Evolutionary conservation across 2,797 vertebrate species (phyloP), one percentile per base, ranked within the genome.

Genomic region (Labeo calbasu): DNA sequence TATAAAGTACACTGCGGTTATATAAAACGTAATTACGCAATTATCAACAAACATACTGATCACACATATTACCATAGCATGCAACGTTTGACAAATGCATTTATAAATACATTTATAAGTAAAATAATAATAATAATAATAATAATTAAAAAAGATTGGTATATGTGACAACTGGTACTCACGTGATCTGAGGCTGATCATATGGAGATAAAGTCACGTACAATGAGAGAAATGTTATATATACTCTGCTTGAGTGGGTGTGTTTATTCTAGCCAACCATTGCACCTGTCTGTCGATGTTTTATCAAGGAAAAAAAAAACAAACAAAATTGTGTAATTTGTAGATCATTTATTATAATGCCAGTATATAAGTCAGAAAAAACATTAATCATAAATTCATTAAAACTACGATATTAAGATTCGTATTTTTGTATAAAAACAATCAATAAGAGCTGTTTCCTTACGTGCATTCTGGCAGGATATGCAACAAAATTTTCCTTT

Each of bases 251-350:
- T 0, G 13, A 65, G 91, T 87, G 92, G 91, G 91, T 90, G 93
- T 90, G 89, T 19, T 57, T 55, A 32, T 19, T 46, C 80, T 85
- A 88, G 88, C 90, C 92, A 92, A 92, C 90, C 89, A 43, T 80
- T 61, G 81, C 81, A 88, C 85, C 86, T 6, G 72, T 87, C 70
- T 70, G 65, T 83, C 89, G 84, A 88, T 86, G 87, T 84, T 72
- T 90, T 83, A 82, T 86, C 59, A 65, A 77, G 84, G 79, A 51
- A 72, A n/a, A 21, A 68, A 23, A 36, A 32, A 32, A 1, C 7
- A 43, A 15, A 79, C 81, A 79, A 78, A 84, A 4, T 15, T 57
- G 40, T 65, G 1, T 53, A 23, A 79, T 53, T 59, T 43, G 12
- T 43, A 43, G 48, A 43, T 23, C 0, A 59, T 59, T n/a, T 79